Conservation (phyloP, 2,888 invertebrate genomes). For the Tricholauxania praeusta region DNA sequence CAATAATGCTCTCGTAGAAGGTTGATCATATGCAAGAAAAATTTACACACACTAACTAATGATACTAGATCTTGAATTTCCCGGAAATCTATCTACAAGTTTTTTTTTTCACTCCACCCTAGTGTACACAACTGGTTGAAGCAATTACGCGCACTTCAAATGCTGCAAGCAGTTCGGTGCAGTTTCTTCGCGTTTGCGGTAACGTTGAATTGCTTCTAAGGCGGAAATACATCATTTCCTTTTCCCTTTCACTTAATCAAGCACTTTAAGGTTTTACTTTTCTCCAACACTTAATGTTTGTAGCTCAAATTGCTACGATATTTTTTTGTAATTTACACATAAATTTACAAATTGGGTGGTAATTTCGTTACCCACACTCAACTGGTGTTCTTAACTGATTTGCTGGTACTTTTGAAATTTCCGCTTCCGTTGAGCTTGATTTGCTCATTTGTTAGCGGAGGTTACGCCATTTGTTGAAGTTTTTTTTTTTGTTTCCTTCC, state of each 20-base stretch:
- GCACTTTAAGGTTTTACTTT: conserved; percentile 9
- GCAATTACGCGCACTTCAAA: neutral
- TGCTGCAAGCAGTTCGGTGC: neutral
- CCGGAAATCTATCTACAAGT: no score
- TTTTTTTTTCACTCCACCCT: neutral
- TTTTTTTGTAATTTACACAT: neutral
- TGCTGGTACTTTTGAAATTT: conserved; percentile 2
- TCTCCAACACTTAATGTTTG: no score
- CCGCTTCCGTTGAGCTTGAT: neutral
- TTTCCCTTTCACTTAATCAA: conserved; percentile 41
- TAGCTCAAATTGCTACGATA: no score
- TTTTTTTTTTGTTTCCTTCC: neutral
- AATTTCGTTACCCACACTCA: neutral
- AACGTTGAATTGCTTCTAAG: conserved; percentile 34
- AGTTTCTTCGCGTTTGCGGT: neutral
- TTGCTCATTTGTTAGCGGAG: neutral
- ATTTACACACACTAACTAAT: no score
- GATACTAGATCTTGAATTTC: no score
- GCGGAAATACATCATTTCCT: conserved; percentile 61
- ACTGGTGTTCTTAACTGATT: conserved; percentile 7
- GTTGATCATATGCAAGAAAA: no score
- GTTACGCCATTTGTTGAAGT: neutral
- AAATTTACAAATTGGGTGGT: neutral
- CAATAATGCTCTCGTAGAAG: no score
- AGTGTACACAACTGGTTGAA: conserved; percentile 13